These are phyloP conservation scores for Opisthocomus hoazin DNA, from an alignment of 2,113 vertebrate genomes.

Conservation along the genomic window DNA sequence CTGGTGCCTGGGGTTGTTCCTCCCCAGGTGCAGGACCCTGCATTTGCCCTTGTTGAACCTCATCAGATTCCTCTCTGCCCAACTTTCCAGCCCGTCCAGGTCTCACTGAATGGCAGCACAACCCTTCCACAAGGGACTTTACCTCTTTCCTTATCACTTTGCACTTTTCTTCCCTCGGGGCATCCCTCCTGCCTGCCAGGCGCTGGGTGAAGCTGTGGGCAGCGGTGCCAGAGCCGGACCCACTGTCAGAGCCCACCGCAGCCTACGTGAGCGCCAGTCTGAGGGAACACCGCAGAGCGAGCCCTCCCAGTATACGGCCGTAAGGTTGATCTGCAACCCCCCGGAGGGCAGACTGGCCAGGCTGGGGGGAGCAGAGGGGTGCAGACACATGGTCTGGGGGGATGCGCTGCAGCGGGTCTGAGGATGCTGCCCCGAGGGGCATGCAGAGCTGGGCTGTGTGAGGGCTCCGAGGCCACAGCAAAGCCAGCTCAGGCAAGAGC, in stretches of 20 bases:
- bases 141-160: neutral
- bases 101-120: no score
- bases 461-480: neutral
- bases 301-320: neutral
- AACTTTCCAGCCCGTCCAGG: no score
- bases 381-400: neutral
- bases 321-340: neutral
- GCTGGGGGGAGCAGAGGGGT: neutral
- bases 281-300: neutral
- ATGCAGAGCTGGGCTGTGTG: neutral
- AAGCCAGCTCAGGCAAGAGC: neutral
- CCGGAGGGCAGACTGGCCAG: neutral
- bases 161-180: neutral
- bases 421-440: neutral
- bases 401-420: neutral
- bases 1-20: no score
- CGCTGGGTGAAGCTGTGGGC: neutral
- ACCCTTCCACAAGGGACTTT: no score
- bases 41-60: no score
- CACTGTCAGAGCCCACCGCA: neutral
- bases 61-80: no score
- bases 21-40: no score
- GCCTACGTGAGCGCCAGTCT: neutral
- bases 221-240: rapidly evolving
- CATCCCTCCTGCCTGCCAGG: neutral